Base-by-base conservation (phyloP, 2,888 invertebrate species). In the Malthinus flaveolus region DNA sequence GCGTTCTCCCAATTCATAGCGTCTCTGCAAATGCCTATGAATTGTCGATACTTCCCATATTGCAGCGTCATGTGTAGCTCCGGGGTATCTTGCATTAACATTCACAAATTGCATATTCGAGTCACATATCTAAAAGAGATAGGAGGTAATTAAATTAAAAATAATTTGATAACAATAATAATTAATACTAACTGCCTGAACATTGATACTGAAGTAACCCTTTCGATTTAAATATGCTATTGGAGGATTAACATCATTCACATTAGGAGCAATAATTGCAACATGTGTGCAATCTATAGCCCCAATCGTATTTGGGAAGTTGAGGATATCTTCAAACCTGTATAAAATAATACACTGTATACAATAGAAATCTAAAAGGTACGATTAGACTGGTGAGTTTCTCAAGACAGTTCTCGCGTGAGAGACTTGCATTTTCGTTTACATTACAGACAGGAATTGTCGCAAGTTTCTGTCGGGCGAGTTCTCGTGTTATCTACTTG, bases 41-140 rank as follows among this genome's bases (percentile, higher is more conserved):
- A 52, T 45, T 6, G 31, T 49, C 9, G 49, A 47, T 3, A 37
- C 32, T 15, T 10, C 15, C 59, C 59, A 59, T n/a, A 59, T 56
- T 3, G 52, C 52, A 5, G 58, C 52, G 36, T 58, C 57, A 33
- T 58, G 52, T 4, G 52, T 52, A 37, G 52, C 42, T 35, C 52
- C 57, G 33, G 58, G 58, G 31, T 53, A 53, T 44, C 53, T 37
- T 9, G 49, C 49, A 37, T 58, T 58, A 15, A 58, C 33, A 49
- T 23, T 33, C 23, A 32, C 5, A 12, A 56, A 39, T 32, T 13
- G 10, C 42, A 56, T 49, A 56, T 56, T n/a, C 2, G 49, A 32
- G 44, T 56, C 42, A n/a, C 49, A 55, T 13, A 53, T 53, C 46
- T 46, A 31, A 44, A 52, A 36, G 23, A 13, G 12, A 32, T 13